Evolutionary conservation across 2,888 invertebrate genomes (phyloP).

Genomic region (Cryptus viduatorius): DNA sequence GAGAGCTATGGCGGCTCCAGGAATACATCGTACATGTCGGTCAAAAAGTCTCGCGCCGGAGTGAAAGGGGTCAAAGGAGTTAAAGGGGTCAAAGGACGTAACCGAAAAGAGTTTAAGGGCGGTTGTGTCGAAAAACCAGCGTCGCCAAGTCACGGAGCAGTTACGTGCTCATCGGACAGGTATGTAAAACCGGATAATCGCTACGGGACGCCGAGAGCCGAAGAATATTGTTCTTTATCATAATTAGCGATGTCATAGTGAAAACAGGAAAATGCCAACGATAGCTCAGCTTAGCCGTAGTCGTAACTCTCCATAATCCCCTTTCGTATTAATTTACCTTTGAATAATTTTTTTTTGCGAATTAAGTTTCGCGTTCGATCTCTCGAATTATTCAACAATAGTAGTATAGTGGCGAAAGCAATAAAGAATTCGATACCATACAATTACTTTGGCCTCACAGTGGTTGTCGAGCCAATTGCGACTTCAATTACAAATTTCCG

Average conservation of each 20-base stretch:
- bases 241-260: neutral
- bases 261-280: neutral
- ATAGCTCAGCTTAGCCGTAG: neutral
- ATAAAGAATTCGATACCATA: slow-evolving; percentile 3
- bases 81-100: neutral
- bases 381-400: too few relatives aligned
- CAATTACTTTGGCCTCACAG: slow-evolving; percentile 78
- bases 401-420: too few relatives aligned
- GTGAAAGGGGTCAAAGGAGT: neutral
- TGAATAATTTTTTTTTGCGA: too few relatives aligned
- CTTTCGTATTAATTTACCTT: too few relatives aligned
- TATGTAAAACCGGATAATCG: neutral
- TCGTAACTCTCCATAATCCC: neutral
- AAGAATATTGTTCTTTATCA: neutral
- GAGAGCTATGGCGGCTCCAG: neutral
- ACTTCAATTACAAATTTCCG: slow-evolving; percentile 86
- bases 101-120: slow-evolving; percentile 57
- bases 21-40: slow-evolving; percentile 11
- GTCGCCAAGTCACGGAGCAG: slow-evolving; percentile 73
- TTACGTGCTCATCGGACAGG: slow-evolving; percentile 77
- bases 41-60: slow-evolving; percentile 18
- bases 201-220: too few relatives aligned
- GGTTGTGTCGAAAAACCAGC: slow-evolving; percentile 71
- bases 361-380: too few relatives aligned
- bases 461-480: slow-evolving; percentile 86